Evolutionary conservation across 1,140 invertebrate genomes (phyloP), one percentile per base, ranked within the genome.

Genomic region (Acromyrmex charruanus): DNA sequence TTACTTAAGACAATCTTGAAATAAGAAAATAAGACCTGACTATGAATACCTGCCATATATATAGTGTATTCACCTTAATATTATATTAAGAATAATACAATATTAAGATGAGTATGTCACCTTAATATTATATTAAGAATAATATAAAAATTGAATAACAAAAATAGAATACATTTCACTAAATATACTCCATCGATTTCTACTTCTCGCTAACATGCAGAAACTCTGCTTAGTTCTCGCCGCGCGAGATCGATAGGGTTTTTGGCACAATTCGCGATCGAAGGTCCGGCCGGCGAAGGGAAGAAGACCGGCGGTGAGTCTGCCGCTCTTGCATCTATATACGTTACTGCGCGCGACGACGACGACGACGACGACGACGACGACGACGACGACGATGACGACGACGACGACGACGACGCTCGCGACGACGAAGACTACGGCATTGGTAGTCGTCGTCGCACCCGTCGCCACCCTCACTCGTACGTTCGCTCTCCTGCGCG

Each of bases 401-500:
- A n/a, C n/a, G n/a, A 21, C 21, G 21, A 21, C 25, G 25, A 65
- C 77, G 44, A 16, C 59, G 77, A 25, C 25, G 25, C 25, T 25
- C 25, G 25, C 25, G 25, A 59, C 2, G 74, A 77, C 65, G 18
- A 44, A 55, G 53, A 55, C 53, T 55, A 55, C 55, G 18, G 3
- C 35, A 6, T 16, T 55, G 53, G 53, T 55, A 18, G 55, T 28
- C 18, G 28, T 35, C 63, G 72, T 63, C 71, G 85, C 39, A 16
- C 63, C 49, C 55, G 71, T 71, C 59, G 86, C 51, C 87, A 72
- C 21, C 65, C 53, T 77, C 66, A 61, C 75, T 66, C 68, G 55
- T 63, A 35, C 68, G 69, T 25, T 63, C 82, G 35, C 61, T 77
- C 65, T 71, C 55, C 31, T 86, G 77, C 81, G 87, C 65, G 65